These are phyloP conservation scores for Vicugna pacos DNA, from an alignment of 2,113 vertebrate species.

Conservation along the genomic window DNA sequence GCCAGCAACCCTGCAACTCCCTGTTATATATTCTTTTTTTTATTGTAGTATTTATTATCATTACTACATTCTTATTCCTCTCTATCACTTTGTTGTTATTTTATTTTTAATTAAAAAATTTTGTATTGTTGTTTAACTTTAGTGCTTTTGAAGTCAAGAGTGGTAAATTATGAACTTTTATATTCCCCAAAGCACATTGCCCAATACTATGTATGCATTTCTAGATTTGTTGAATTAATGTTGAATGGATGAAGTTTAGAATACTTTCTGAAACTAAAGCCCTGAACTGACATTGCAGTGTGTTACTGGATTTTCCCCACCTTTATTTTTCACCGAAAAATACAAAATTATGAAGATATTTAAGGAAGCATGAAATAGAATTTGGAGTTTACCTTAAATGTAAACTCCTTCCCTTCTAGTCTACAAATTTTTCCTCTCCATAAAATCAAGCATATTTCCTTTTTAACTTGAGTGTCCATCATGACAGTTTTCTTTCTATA, in stretches of 20 bases:
- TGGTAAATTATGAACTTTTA: constrained; percentile 16
- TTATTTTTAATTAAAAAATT: no score
- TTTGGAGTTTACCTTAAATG: neutral
- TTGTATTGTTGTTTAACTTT: neutral
- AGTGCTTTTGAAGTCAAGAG: neutral
- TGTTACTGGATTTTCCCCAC: neutral
- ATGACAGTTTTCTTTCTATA: neutral
- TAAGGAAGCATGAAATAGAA: neutral
- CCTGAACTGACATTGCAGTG: neutral
- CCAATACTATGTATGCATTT: neutral
- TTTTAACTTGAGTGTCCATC: neutral
- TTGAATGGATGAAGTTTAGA: constrained; percentile 1
- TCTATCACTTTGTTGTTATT: neutral
- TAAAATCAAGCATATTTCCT: neutral
- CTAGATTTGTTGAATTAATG: constrained; percentile 27
- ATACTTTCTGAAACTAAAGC: neutral
- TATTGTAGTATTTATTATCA: neutral
- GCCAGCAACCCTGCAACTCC: neutral
- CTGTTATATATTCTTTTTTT: neutral
- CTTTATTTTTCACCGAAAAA: neutral
- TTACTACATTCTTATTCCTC: neutral
- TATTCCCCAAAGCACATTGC: neutral
- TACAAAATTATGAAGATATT: neutral
- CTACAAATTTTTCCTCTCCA: neutral
- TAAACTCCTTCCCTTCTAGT: neutral